Base-by-base conservation (phyloP, 2,113 vertebrate species). In the Gambusia holbrooki region DNA sequence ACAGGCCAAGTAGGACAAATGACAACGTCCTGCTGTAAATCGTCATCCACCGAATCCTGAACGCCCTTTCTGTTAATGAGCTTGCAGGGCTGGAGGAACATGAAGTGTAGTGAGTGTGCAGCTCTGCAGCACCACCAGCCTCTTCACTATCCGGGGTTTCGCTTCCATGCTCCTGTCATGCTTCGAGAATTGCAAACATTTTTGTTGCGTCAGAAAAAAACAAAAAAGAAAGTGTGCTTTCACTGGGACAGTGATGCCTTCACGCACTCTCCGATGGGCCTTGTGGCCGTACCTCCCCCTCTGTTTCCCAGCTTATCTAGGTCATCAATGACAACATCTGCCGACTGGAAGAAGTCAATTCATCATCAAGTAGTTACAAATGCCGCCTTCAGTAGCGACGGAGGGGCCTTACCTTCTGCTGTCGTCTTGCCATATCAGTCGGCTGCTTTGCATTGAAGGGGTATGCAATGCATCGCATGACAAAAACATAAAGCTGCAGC, bases 391-490 rank as follows among this genome's bases (percentile, higher is more conserved):
- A 67, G 19, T 81, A 80, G 73, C 61, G 63, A 76, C 64, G 74
- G 45, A 5, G 17, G 76, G 67, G 42, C 79, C 93, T 92, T 96
- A 98, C 98, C 98, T 99, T 99, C 93, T 98, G 97, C 93, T 99
- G 97, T 92, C 97, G 95, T 90, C 97, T 94, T 82, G 97, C 97
- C 98, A 99, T 99, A 89, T 99, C 97, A 35, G 97, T 99, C 88
- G 97, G 97, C 92, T 99, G 97, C 87, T 98, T 99, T 86, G 97
- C 97, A 72, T 99, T 99, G 94, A 99, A 99, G 58, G 97, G 97
- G 84, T 99, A 96, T 69, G 97, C 97, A 92, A 99, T 87, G 95
- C 96, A 98, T 84, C 97, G 95, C 97, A 98, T 98, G 82, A 99
- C 97, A 93, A 99, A 99, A 87, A 98, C 97, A 80, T 99, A 99